phyloP scores from a whole-genome alignment of 2,888 invertebrate species.

The Trileptium ribeirensis region DNA sequence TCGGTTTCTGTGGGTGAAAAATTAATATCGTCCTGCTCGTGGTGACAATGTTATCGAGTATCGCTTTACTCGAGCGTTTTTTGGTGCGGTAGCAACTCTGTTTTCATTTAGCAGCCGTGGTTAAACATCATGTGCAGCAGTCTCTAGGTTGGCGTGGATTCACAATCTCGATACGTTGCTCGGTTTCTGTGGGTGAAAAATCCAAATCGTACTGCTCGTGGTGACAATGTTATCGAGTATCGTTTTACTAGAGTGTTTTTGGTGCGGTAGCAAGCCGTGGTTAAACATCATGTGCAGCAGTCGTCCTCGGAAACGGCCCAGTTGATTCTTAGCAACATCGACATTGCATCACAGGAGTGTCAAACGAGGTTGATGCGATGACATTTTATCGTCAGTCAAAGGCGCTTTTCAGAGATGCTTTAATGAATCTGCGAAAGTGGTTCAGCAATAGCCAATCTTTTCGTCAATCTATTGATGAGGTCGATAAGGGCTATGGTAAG shows the following conservation, averaged over 20 bases:
- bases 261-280: constrained; percentile 21
- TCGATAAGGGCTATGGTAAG: neutral
- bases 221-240: constrained; percentile 24
- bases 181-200: constrained; percentile 33
- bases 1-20: constrained; percentile 31
- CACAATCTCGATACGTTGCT: constrained; percentile 21
- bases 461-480: neutral
- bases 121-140: constrained; percentile 18
- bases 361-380: neutral
- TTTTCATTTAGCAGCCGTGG: constrained; percentile 13
- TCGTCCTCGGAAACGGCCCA: neutral
- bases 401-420: neutral
- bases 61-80: constrained; percentile 29
- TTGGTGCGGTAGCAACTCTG: constrained; percentile 29
- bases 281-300: constrained; percentile 7
- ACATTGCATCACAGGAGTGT: neutral
- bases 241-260: constrained; percentile 30
- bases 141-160: constrained; percentile 17
- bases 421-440: constrained; percentile 10
- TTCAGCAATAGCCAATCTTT: neutral
- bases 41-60: constrained; percentile 24
- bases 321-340: too few relatives aligned
- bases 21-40: neutral
- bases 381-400: neutral
- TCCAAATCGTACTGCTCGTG: neutral